Conservation (phyloP, 2,797 vertebrate species). For the Cyclopterus lumpus region DNA sequence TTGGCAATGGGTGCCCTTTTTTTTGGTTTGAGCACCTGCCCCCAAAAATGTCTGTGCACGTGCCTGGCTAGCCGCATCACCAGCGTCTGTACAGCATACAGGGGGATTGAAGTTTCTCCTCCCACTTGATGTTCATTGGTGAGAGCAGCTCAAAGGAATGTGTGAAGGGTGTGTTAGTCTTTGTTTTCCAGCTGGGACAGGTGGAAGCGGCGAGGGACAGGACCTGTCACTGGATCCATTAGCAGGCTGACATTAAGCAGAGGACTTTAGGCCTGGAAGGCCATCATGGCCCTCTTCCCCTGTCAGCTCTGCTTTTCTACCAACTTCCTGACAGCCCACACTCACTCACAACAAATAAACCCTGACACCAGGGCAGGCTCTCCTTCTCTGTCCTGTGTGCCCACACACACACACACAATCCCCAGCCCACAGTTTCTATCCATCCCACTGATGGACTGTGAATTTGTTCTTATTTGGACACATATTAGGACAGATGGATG, state of each 20-base stretch:
- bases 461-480: conserved; percentile 56
- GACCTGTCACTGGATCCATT: conserved; percentile 61
- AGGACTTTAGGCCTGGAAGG: conserved; percentile 40
- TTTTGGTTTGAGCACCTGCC: too few relatives aligned
- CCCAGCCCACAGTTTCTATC: conserved; percentile 15
- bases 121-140: conserved; percentile 48
- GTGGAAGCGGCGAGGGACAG: conserved; percentile 21
- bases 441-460: conserved; percentile 42
- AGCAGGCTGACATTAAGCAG: conserved; percentile 56
- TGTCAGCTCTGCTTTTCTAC: conserved; percentile 65
- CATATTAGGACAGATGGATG: conserved; percentile 57
- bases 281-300: conserved; percentile 48
- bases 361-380: neutral
- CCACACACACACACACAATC: neutral
- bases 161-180: conserved; percentile 50
- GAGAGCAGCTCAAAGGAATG: conserved; percentile 42
- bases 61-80: too few relatives aligned
- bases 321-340: conserved; percentile 37
- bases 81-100: neutral
- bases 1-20: too few relatives aligned
- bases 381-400: conserved; percentile 1
- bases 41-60: too few relatives aligned
- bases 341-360: conserved; percentile 23
- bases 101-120: conserved; percentile 8
- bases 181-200: conserved; percentile 53